Conservation (phyloP, 1,140 invertebrate species). For the Microplitis demolitor region DNA sequence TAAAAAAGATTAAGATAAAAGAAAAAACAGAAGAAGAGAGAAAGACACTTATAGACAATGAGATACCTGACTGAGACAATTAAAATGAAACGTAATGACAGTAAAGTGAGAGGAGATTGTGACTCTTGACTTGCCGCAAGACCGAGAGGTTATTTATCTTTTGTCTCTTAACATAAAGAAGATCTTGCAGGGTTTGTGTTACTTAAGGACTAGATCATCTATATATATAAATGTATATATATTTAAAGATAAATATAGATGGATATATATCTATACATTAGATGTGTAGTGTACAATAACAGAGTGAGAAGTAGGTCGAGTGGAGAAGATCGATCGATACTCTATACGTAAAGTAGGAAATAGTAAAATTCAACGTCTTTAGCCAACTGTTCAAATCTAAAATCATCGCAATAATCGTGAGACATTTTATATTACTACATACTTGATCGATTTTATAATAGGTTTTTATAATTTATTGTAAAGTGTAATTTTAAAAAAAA, state of each 20-base stretch:
- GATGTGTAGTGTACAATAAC: neutral
- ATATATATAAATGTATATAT: neutral
- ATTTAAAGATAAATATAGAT: neutral
- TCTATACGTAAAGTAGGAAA: constrained; percentile 6
- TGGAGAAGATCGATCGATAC: constrained; percentile 19
- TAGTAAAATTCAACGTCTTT: constrained; percentile 11
- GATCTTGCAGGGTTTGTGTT: neutral
- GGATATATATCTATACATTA: neutral
- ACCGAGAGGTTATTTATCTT: neutral
- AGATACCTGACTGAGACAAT: neutral
- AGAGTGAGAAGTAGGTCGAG: constrained; percentile 22
- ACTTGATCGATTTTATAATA: neutral
- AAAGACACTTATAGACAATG: neutral
- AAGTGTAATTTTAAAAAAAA: neutral
- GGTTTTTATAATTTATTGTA: neutral
- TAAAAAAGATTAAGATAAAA: neutral
- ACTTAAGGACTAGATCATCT: neutral
- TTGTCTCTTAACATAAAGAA: neutral
- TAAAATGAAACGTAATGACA: constrained; percentile 3
- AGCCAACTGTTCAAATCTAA: neutral
- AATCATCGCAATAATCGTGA: neutral
- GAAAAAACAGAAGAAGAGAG: neutral
- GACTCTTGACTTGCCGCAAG: neutral
- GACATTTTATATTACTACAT: neutral
- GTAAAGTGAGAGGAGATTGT: neutral